Conservation (phyloP, 2,113 vertebrate genomes). For the Steatornis caripensis region DNA sequence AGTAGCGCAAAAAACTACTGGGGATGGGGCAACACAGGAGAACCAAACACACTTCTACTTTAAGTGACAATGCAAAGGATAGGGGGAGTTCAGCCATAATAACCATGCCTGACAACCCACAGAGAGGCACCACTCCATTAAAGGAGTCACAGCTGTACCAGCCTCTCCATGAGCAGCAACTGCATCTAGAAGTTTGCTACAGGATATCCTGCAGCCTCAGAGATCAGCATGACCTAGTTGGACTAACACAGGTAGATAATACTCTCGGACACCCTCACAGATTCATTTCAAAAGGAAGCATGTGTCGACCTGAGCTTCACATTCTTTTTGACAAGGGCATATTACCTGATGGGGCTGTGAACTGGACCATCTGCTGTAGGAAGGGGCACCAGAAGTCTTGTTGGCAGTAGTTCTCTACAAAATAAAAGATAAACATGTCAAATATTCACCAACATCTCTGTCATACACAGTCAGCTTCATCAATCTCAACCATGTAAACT, state of each 20-base stretch:
- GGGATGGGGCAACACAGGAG: not conserved
- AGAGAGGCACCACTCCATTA: not conserved
- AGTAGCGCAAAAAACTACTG: not conserved
- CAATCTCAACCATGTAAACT: not conserved
- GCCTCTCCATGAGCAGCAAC: not conserved
- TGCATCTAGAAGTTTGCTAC: not conserved
- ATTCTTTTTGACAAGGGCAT: slow-evolving; percentile 19
- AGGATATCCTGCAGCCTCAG: not conserved
- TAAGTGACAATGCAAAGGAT: not conserved
- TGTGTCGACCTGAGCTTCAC: not conserved
- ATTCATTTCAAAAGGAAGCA: not conserved
- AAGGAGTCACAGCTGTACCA: not conserved
- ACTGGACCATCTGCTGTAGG: slow-evolving; percentile 86
- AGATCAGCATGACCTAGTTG: not conserved
- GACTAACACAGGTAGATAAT: not conserved
- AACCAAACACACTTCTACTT: not conserved
- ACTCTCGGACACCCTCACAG: not conserved
- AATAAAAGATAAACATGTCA: slow-evolving; percentile 41
- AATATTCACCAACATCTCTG: not conserved
- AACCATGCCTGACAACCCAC: not conserved
- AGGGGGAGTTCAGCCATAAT: not conserved
- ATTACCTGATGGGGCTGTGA: slow-evolving; percentile 87
- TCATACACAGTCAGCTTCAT: not conserved
- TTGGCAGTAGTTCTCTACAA: slow-evolving; percentile 74
- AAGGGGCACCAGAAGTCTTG: slow-evolving; percentile 76